Percentiles rank a stretch among this genome's conserved stretches.
Conservation (phyloP, 1,140 invertebrate genomes). For the Nasonia giraulti region DNA sequence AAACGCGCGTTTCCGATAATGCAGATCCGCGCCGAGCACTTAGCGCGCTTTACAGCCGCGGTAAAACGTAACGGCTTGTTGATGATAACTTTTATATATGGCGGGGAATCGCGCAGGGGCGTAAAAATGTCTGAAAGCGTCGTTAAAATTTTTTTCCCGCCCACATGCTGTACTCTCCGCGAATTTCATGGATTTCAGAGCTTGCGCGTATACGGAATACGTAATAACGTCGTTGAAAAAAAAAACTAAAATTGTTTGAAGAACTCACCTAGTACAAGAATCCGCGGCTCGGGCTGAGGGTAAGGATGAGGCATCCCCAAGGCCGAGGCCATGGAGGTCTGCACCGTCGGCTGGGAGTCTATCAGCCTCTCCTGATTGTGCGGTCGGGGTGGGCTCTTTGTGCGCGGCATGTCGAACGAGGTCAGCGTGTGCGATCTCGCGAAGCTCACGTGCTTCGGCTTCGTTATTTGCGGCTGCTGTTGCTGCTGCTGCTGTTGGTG, state of each 20-base stretch:
- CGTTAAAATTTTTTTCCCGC: neutral
- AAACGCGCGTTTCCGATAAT: neutral
- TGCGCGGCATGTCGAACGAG: constrained; percentile 83
- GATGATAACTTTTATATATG: neutral
- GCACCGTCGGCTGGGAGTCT: constrained; percentile 71
- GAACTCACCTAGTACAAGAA: constrained; percentile 74
- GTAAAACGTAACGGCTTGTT: constrained; percentile 1
- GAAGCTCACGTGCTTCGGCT: constrained; percentile 94
- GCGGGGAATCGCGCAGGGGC: neutral
- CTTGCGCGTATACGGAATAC: neutral
- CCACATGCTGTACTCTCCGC: neutral
- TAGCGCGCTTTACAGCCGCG: neutral
- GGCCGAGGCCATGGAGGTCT: constrained; percentile 60
- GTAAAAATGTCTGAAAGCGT: neutral
- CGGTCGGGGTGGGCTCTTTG: constrained; percentile 74
- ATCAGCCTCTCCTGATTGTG: constrained; percentile 83
- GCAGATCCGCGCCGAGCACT: neutral
- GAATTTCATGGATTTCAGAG: neutral
- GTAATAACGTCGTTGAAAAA: neutral
- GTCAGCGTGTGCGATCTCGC: constrained; percentile 88
- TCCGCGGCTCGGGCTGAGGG: constrained; percentile 68
- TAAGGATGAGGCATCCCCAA: constrained; percentile 61
- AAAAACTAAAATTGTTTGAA: neutral
- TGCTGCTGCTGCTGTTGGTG: constrained; percentile 60
- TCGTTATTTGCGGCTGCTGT: constrained; percentile 76